phyloP scores from a whole-genome alignment of 2,888 invertebrate genomes.

The Halictus ligatus region DNA sequence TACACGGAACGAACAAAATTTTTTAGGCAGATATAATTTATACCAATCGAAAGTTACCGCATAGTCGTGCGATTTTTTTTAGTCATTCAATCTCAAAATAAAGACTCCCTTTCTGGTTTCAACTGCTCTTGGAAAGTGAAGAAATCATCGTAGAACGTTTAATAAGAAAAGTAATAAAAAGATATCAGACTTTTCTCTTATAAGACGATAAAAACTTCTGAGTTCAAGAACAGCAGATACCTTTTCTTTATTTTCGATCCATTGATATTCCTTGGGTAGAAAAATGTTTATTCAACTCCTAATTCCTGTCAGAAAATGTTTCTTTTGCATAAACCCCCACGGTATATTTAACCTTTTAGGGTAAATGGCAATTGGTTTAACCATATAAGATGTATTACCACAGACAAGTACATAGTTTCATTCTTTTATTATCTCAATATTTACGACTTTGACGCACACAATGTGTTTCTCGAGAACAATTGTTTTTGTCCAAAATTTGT shows the following conservation, averaged over 20 bases:
- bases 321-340: not conserved
- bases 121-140: not conserved
- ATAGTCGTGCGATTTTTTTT: no score
- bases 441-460: not conserved
- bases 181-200: not conserved
- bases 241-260: no score
- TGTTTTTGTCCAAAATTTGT: not conserved
- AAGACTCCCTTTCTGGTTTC: no score
- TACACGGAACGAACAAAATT: not conserved
- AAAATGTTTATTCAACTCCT: not conserved
- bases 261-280: no score
- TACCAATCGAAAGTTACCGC: no score
- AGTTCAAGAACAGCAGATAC: not conserved
- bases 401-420: not conserved
- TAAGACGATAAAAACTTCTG: not conserved
- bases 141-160: not conserved
- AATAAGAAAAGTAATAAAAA: not conserved
- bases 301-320: not conserved
- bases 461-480: not conserved
- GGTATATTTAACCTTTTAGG: not conserved
- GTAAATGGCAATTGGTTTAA: not conserved
- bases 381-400: not conserved
- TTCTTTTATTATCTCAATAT: no score
- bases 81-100: no score
- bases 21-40: not conserved